Evolutionary conservation across 2,888 invertebrate genomes (phyloP), one percentile per base, ranked within the genome.

Genomic region (Polia nebulosa): DNA sequence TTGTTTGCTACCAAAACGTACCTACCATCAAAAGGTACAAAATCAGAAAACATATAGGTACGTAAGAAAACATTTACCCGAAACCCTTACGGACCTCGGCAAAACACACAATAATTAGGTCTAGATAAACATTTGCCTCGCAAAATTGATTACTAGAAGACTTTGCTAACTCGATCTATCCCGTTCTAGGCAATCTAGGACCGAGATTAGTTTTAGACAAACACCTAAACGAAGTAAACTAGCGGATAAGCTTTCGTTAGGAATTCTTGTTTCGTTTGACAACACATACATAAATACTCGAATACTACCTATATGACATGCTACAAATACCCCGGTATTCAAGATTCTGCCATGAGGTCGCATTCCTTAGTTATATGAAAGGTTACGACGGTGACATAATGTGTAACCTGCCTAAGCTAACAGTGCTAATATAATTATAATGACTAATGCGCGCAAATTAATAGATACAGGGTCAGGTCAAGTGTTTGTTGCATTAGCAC

Each of bases 341-440:
- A 44, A 5, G 25, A 22, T 17, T 44, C 32, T 56, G 39, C 17
- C 27, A 9, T 22, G 8, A 59, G 59, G 55, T 39, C 59, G 8
- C 55, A 68, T 59, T 27, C 55, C 69, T 49, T 6, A 39, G n/a
- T 32, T 47, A 49, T 52, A 3, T 59, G 32, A 76, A 69, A 70
- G 52, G 61, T 57, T 70, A 70, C 17, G 32, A 70, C 17, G 32
- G 27, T 47, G 61, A 61, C 61, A 69, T 76, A 56, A 56, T 29
- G 17, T 64, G 15, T 41, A n/a, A 17, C 1, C n/a, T 25, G 13
- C 29, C 9, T 8, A 57, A 22, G 15, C 36, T n/a, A 32, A 44
- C 29, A 56, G 8, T 47, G 45, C 25, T 17, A 47, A 47, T 73
- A n/a, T 47, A 51, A 68, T 58, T 57, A 58, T 49, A 49, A 73